Evolutionary conservation across 2,888 invertebrate species (phyloP).

Genomic region (Eustalomyia histrio): DNA sequence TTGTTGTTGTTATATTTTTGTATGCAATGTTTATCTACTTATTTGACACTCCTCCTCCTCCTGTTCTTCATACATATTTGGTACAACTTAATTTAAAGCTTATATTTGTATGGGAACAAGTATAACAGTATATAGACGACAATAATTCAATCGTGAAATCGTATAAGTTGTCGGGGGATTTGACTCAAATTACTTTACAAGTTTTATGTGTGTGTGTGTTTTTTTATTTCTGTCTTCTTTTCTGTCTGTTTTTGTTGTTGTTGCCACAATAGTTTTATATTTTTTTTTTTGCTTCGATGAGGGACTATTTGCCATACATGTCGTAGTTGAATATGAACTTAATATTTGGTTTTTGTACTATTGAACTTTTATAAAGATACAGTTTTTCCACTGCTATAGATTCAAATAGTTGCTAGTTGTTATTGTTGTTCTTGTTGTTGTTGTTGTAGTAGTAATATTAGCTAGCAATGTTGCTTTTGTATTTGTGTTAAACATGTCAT

Average conservation of each 20-base stretch:
- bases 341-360: constrained; percentile 24
- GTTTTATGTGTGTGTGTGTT: not conserved
- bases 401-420: not conserved
- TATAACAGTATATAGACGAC: constrained; percentile 21
- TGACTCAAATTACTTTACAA: constrained; percentile 39
- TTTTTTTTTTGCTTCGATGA: not conserved
- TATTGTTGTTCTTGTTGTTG: not conserved
- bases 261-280: constrained; percentile 17
- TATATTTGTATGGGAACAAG: constrained; percentile 17
- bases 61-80: not conserved
- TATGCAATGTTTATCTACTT: not conserved
- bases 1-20: not conserved
- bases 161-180: constrained; percentile 46
- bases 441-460: too few relatives aligned
- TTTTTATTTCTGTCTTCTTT: not conserved
- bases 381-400: not conserved
- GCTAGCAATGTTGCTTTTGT: not conserved
- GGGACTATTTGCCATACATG: constrained; percentile 25
- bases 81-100: constrained; percentile 31
- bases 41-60: not conserved
- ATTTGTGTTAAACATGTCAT: constrained; percentile 20
- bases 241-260: not conserved
- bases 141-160: constrained; percentile 46
- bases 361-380: constrained; percentile 18
- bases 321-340: constrained; percentile 11